Conservation (phyloP, 35 echinoderm and acorn worm species). For the Apostichopus californicus region DNA sequence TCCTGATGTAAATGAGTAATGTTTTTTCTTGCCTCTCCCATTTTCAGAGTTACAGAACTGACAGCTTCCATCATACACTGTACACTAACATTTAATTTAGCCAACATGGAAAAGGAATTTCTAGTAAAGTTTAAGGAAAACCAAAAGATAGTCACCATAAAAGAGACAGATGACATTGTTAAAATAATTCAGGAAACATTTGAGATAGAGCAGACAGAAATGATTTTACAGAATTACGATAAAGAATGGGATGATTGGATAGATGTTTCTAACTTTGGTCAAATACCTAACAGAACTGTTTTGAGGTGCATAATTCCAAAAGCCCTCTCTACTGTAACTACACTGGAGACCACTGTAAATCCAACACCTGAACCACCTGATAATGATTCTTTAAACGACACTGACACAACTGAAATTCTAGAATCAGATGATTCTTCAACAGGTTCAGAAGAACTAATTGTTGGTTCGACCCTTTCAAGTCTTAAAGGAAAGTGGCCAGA, state of each 20-base stretch:
- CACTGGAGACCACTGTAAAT: not conserved
- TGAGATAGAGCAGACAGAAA: not conserved
- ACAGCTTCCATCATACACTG: too few relatives aligned
- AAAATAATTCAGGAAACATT: constrained; percentile 17
- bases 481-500: not conserved
- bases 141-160: not conserved
- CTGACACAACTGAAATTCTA: not conserved
- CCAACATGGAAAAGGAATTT: too few relatives aligned
- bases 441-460: not conserved
- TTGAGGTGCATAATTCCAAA: constrained; percentile 9
- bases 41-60: too few relatives aligned
- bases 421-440: not conserved
- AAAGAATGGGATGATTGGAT: constrained; percentile 57
- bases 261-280: constrained; percentile 1
- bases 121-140: too few relatives aligned
- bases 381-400: not conserved
- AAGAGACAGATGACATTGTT: constrained; percentile 14
- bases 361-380: not conserved
- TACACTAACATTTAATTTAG: too few relatives aligned
- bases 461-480: not conserved
- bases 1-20: too few relatives aligned
- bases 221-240: not conserved
- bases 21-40: too few relatives aligned
- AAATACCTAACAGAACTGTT: constrained; percentile 36
- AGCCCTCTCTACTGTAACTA: too few relatives aligned